phyloP scores from a whole-genome alignment of 2,888 invertebrate genomes.

The Agonopterix alstromeriana region DNA sequence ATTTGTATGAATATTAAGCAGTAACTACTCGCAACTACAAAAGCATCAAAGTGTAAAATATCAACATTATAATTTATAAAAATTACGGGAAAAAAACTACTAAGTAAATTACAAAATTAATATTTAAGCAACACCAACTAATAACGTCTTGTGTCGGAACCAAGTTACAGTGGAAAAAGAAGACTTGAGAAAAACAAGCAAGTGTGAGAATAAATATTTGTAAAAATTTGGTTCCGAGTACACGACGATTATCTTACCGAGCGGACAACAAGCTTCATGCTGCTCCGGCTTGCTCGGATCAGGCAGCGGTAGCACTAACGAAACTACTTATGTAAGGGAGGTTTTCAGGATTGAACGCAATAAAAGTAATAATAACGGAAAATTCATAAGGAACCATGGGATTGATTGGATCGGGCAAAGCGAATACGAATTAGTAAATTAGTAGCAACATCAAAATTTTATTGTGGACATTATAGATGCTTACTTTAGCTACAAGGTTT shows the following conservation, averaged over 20 bases:
- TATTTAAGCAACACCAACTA: constrained; percentile 58
- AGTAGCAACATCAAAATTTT: constrained; percentile 63
- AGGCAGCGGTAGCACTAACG: constrained; percentile 88
- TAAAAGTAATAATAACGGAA: constrained; percentile 46
- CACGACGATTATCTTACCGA: constrained; percentile 79
- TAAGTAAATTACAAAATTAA: constrained; percentile 36
- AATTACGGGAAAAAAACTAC: constrained; percentile 26
- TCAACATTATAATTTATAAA: constrained; percentile 21
- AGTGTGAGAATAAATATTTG: not conserved
- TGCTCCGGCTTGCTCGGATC: constrained; percentile 92
- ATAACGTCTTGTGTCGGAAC: constrained; percentile 47
- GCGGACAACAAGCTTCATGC: constrained; percentile 93
- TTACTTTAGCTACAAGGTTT: constrained; percentile 46
- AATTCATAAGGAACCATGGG: constrained; percentile 41
- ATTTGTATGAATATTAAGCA: constrained; percentile 16
- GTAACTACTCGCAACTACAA: constrained; percentile 19
- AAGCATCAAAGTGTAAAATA: constrained; percentile 41
- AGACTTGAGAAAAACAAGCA: constrained; percentile 10
- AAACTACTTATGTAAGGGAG: constrained; percentile 75
- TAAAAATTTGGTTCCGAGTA: constrained; percentile 16
- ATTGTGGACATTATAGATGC: constrained; percentile 41
- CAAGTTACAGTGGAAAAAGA: constrained; percentile 9
- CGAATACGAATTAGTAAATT: constrained; percentile 75
- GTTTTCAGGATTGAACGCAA: constrained; percentile 60
- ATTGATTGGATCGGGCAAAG: constrained; percentile 64